Conservation (phyloP, 2,797 vertebrate species). For the Dromococcyx pavoninus region DNA sequence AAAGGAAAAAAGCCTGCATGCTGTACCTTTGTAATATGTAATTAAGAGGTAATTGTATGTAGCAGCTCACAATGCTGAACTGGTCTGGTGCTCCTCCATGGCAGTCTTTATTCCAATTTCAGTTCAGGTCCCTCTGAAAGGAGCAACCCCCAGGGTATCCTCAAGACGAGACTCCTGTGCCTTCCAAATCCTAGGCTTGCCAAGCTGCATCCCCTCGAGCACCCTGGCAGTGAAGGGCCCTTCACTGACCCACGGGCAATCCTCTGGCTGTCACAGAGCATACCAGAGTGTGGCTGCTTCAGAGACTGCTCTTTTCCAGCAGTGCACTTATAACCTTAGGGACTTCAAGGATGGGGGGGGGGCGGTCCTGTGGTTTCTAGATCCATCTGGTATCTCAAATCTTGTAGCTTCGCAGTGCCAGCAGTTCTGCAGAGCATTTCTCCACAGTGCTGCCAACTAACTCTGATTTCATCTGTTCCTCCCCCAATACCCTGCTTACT, state of each 20-base stretch:
- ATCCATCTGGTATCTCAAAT: not conserved
- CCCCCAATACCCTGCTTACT: not conserved
- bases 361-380: not conserved
- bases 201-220: not conserved
- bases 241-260: not conserved
- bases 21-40: not conserved
- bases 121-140: not conserved
- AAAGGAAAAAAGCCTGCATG: not conserved
- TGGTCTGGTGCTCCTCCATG: not conserved
- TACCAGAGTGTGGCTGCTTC: not conserved
- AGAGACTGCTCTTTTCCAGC: not conserved
- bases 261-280: not conserved
- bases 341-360: too few species aligned
- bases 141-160: not conserved
- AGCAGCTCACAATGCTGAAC: not conserved
- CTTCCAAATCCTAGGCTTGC: not conserved
- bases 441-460: conserved; percentile 29
- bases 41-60: not conserved
- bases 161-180: not conserved
- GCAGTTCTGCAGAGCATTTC: not conserved
- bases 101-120: not conserved
- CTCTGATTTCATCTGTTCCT: conserved; percentile 8
- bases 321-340: not conserved
- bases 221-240: not conserved
- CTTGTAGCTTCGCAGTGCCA: not conserved